A percentile compares a stretch with the other conserved stretches of the same genome.
Conservation (phyloP, 2,113 vertebrate species). For the Hippocampus guttulatus region DNA sequence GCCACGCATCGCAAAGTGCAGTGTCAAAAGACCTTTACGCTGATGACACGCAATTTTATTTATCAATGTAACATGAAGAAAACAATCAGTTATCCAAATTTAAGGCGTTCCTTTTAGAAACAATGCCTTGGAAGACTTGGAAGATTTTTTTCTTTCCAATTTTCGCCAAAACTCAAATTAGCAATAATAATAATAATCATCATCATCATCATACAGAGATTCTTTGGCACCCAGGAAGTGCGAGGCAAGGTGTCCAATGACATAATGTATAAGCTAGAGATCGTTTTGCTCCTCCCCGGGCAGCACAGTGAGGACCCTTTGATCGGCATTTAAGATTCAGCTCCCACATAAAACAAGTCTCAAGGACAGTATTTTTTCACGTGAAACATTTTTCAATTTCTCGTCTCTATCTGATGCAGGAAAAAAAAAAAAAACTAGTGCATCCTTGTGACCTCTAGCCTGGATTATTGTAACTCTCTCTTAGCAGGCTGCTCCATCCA, state of each 20-base stretch:
- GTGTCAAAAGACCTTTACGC: not conserved
- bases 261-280: no score
- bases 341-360: not conserved
- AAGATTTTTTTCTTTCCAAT: not conserved
- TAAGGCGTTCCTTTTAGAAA: not conserved
- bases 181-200: no score
- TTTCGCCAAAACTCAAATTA: not conserved
- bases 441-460: not conserved
- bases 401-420: not conserved
- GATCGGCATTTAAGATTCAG: not conserved
- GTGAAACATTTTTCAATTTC: not conserved
- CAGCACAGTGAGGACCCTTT: no score
- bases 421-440: not conserved
- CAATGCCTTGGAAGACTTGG: not conserved
- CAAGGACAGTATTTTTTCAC: not conserved
- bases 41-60: no score
- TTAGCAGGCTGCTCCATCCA: constrained; percentile 2
- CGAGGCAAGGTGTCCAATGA: no score
- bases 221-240: no score
- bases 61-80: not conserved
- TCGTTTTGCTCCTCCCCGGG: no score
- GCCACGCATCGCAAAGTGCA: no score
- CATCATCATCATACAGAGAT: no score
- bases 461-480: constrained; percentile 1
- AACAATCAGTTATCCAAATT: not conserved